Conservation (phyloP, 2,888 invertebrate species). For the Hirtodrosophila trivittata region DNA sequence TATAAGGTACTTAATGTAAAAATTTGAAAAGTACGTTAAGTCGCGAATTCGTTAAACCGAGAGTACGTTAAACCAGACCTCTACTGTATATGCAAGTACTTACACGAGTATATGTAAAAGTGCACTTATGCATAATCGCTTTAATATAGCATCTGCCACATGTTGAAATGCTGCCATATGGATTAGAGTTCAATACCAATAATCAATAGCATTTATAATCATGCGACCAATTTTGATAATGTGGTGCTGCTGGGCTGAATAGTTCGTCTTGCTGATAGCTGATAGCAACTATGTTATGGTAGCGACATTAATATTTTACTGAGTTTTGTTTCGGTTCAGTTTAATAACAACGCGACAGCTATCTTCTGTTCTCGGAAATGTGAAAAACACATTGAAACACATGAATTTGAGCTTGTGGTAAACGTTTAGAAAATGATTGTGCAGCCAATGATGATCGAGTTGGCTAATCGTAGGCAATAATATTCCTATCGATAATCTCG, state of each 20-base stretch:
- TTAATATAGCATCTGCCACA: constrained; percentile 16
- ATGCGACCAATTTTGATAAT: constrained; percentile 22
- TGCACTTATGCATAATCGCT: constrained; percentile 6
- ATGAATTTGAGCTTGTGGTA: too few relatives aligned
- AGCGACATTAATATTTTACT: constrained; percentile 55
- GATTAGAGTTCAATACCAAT: constrained; percentile 61
- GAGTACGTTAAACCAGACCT: too few relatives aligned
- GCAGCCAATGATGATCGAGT: too few relatives aligned
- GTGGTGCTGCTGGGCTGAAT: constrained; percentile 2
- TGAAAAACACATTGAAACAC: not conserved
- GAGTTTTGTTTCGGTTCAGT: constrained; percentile 32
- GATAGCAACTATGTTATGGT: constrained; percentile 31
- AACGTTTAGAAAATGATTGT: too few relatives aligned
- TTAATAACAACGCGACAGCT: constrained; percentile 19
- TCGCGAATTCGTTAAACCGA: too few relatives aligned
- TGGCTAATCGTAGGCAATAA: too few relatives aligned
- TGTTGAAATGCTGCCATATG: constrained; percentile 47
- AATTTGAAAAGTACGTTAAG: too few relatives aligned
- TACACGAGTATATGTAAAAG: too few relatives aligned
- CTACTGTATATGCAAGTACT: too few relatives aligned
- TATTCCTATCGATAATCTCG: too few relatives aligned
- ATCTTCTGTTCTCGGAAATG: constrained; percentile 1
- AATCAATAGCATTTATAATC: constrained; percentile 56
- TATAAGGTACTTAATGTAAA: too few relatives aligned
- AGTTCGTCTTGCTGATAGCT: constrained; percentile 14